These are phyloP conservation scores for Tetrao urogallus DNA, from an alignment of 2,113 vertebrate genomes.

Conservation along the genomic window DNA sequence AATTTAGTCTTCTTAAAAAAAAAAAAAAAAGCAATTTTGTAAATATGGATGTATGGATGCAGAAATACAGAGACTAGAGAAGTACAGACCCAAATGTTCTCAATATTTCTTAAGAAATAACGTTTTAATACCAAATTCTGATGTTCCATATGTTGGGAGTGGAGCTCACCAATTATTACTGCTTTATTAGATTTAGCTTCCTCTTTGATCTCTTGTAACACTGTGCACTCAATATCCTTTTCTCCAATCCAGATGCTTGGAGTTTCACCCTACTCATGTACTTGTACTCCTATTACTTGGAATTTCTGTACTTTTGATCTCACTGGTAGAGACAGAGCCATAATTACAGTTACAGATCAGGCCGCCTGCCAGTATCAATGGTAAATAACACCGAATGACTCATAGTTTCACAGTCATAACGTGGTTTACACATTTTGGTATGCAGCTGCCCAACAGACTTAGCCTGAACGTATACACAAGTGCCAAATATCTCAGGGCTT, in stretches of 20 bases:
- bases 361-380: constrained; percentile 70
- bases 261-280: constrained; percentile 45
- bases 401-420: constrained; percentile 65
- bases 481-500: not conserved
- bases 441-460: constrained; percentile 68
- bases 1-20: too few relatives aligned
- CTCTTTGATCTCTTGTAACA: constrained; percentile 65
- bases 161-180: constrained; percentile 59
- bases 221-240: constrained; percentile 55
- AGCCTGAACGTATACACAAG: constrained; percentile 23
- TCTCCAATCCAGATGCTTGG: constrained; percentile 61
- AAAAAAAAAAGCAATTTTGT: not conserved
- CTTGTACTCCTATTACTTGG: constrained; percentile 70
- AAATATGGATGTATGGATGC: constrained; percentile 37
- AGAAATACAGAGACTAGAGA: constrained; percentile 1
- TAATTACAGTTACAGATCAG: constrained; percentile 68
- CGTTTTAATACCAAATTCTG: constrained; percentile 63
- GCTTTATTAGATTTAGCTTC: constrained; percentile 70
- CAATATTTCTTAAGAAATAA: constrained; percentile 61
- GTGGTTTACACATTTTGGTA: constrained; percentile 68
- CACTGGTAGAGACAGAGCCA: constrained; percentile 69
- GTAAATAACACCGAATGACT: constrained; percentile 70
- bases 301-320: constrained; percentile 73
- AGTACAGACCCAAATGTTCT: constrained; percentile 32
- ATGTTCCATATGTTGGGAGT: constrained; percentile 56